phyloP scores from a whole-genome alignment of 2,888 invertebrate genomes.

The Gnatocerus cornutus region DNA sequence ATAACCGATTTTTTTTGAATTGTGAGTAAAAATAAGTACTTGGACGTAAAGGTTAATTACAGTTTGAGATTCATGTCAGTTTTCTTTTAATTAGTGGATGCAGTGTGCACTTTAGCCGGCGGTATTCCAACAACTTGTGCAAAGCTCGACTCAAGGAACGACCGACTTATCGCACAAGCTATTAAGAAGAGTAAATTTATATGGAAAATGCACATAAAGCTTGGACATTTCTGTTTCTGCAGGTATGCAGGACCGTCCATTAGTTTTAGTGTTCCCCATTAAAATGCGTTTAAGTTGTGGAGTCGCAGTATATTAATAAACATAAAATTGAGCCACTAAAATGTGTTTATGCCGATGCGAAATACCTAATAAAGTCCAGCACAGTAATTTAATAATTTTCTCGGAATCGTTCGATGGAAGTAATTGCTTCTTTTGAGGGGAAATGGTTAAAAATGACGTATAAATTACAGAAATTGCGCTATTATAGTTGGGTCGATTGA shows the following conservation, averaged over 20 bases:
- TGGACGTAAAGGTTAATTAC: background rate
- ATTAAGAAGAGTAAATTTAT: constrained; percentile 32
- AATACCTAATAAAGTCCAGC: constrained; percentile 42
- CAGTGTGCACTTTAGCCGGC: constrained; percentile 3
- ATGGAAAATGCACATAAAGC: constrained; percentile 35
- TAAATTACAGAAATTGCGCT: constrained; percentile 44
- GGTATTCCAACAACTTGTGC: constrained; percentile 14
- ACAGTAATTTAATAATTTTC: constrained; percentile 47
- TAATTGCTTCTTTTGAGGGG: constrained; percentile 30
- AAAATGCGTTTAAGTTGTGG: constrained; percentile 44
- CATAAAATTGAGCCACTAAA: constrained; percentile 49
- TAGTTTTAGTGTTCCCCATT: constrained; percentile 46
- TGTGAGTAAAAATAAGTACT: no score
- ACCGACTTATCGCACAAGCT: constrained; percentile 14
- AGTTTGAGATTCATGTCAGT: background rate
- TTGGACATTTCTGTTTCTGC: constrained; percentile 40
- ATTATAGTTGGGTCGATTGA: constrained; percentile 36
- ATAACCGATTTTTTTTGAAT: no score
- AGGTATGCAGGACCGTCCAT: constrained; percentile 44
- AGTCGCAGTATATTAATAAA: constrained; percentile 46
- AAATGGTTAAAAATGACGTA: constrained; percentile 36
- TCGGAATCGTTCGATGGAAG: constrained; percentile 18
- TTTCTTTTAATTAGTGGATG: constrained; percentile 1
- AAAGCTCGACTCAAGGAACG: constrained; percentile 6
- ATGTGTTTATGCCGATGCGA: constrained; percentile 48